phyloP scores from a whole-genome alignment of 2,888 invertebrate species.

The Lithophane semibrunnea region DNA sequence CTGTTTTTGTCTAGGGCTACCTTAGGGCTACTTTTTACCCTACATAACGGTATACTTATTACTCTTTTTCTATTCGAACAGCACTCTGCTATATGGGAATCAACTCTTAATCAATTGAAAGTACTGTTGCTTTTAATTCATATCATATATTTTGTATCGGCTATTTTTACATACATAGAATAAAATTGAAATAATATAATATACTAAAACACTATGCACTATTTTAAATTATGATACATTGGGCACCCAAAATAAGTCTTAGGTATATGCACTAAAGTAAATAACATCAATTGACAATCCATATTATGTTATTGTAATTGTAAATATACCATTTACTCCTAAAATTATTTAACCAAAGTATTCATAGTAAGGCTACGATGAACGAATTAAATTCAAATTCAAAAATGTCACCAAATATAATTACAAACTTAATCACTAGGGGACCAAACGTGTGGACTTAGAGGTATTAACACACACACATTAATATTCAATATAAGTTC shows the following conservation, averaged over 20 bases:
- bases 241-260: slow-evolving; percentile 49
- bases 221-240: slow-evolving; percentile 51
- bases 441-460: slow-evolving; percentile 54
- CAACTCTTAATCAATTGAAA: slow-evolving; percentile 29
- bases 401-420: slow-evolving; percentile 54
- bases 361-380: slow-evolving; percentile 52
- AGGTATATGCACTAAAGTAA: slow-evolving; percentile 49
- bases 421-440: slow-evolving; percentile 55
- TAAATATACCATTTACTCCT: slow-evolving; percentile 61
- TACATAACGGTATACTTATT: background rate
- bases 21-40: background rate
- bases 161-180: slow-evolving; percentile 52
- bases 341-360: slow-evolving; percentile 59
- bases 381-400: slow-evolving; percentile 55
- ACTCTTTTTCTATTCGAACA: background rate
- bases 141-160: slow-evolving; percentile 62
- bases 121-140: slow-evolving; percentile 43
- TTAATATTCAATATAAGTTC: slow-evolving; percentile 25
- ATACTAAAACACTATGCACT: slow-evolving; percentile 48
- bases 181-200: slow-evolving; percentile 62
- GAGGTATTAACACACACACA: slow-evolving; percentile 34
- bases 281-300: slow-evolving; percentile 60
- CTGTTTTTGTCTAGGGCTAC: background rate
- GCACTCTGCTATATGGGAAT: background rate
- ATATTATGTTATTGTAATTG: slow-evolving; percentile 51